Conservation (phyloP, 2,113 vertebrate genomes). For the Daphoenositta chrysoptera region DNA sequence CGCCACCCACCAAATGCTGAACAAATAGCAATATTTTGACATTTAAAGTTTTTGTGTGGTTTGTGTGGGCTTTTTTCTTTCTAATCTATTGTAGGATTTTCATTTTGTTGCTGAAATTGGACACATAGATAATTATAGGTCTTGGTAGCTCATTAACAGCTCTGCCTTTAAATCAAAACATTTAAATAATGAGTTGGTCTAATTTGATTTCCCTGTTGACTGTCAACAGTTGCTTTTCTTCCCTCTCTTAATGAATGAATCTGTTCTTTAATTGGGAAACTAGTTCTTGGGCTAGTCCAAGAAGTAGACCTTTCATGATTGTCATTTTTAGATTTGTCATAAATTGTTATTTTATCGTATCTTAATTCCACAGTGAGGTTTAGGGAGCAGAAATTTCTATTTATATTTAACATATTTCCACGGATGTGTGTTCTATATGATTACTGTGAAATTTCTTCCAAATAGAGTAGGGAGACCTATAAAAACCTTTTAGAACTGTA, state of each 20-base stretch:
- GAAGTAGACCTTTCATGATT: not conserved
- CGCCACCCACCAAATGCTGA: not conserved
- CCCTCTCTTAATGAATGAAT: conserved; percentile 7
- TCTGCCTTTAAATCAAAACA: conserved; percentile 38
- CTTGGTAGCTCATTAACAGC: conserved; percentile 45
- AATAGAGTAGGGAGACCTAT: not conserved
- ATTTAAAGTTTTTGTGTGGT: not conserved
- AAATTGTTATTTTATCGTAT: not conserved
- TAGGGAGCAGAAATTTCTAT: not conserved
- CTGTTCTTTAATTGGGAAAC: not conserved
- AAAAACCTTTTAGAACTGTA: not conserved
- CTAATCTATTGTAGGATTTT: not conserved
- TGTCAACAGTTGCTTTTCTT: conserved; percentile 19
- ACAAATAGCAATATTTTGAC: not conserved
- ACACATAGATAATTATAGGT: conserved; percentile 29
- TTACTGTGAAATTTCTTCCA: not conserved
- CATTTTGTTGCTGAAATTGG: conserved; percentile 12
- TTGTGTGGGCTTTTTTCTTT: not conserved
- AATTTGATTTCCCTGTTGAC: conserved; percentile 47
- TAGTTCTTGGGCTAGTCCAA: not conserved
- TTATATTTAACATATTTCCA: not conserved
- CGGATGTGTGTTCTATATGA: not conserved
- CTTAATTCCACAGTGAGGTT: not conserved
- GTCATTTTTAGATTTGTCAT: not conserved
- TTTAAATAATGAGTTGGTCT: conserved; percentile 51